Evolutionary conservation across 2,888 invertebrate species (phyloP), one percentile per base, ranked within the genome.

Genomic region (Agrochola circellaris): DNA sequence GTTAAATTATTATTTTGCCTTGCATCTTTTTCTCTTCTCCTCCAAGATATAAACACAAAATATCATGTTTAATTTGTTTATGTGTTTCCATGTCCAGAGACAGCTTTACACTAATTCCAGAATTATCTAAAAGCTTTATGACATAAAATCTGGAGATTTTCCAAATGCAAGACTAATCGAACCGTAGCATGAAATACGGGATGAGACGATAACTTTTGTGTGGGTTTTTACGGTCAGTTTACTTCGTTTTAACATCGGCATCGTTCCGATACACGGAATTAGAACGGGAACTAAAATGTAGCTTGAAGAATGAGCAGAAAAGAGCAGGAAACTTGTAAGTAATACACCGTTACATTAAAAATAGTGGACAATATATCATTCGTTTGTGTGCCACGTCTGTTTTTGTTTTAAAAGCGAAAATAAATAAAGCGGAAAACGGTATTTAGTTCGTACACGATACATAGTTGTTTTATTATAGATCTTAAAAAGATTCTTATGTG

Each of bases 61-160:
- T 67, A 45, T n/a, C 30, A 66, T 23, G 45, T 34, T 26, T 38
- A 58, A 62, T 67, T 58, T 56, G 48, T 82, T 79, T 82, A 26
- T 58, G 23, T 58, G 54, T 67, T 34, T 23, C 30, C 17, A 67
- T 64, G 42, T 56, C 51, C 11, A 48, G 26, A 20, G 54, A 79
- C 66, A 75, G 73, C 23, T 67, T 77, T 62, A 76, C 75, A 69
- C 69, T 64, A 77, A 81, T 78, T 83, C 72, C 67, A 77, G 58
- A 62, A 65, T 65, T 67, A 76, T 80, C 65, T 77, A 83, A 86
- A 58, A 73, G 67, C 54, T 81, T 79, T 79, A 81, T 79, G 73
- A 74, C 65, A 70, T 66, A 54, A n/a, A 81, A 72, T 67, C 74
- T 88, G 88, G 88, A 81, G 54, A 70, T 23, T 58, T 60, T 88